phyloP scores from a whole-genome alignment of 2,888 invertebrate species.

The Caradrina kadenii region DNA sequence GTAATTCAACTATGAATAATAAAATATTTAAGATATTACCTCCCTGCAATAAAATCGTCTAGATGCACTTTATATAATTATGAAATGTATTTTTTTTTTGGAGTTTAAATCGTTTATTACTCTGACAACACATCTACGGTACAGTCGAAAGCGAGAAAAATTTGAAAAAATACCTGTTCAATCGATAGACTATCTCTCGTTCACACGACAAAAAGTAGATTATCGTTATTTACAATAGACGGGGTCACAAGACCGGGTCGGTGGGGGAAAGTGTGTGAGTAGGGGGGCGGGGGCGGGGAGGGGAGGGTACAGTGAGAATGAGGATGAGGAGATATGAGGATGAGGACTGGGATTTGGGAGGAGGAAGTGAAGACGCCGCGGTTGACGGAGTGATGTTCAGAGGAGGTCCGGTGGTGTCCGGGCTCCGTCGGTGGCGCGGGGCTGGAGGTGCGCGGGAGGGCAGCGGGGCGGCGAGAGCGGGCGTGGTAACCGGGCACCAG shows the following conservation, averaged over 20 bases:
- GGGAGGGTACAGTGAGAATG: conserved; percentile 61
- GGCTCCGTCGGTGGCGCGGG: conserved; percentile 66
- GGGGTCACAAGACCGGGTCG: conserved; percentile 72
- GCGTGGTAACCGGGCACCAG: conserved; percentile 48
- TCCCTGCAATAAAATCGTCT: conserved; percentile 89
- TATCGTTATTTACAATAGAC: conserved; percentile 90
- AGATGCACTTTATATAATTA: conserved; percentile 88
- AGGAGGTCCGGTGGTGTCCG: conserved; percentile 68
- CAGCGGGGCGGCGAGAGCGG: conserved; percentile 64
- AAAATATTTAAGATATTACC: conserved; percentile 89
- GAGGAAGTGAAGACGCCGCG: conserved; percentile 77
- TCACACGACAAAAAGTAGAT: conserved; percentile 90
- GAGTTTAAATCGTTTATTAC: conserved; percentile 87
- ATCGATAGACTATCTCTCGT: conserved; percentile 89
- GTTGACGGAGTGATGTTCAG: conserved; percentile 79
- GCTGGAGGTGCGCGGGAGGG: conserved; percentile 63
- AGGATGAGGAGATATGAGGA: conserved; percentile 63
- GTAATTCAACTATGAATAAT: conserved; percentile 88
- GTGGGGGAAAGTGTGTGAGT: conserved; percentile 59
- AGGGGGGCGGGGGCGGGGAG: conserved; percentile 18
- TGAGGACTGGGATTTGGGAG: conserved; percentile 50
- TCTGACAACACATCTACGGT: conserved; percentile 90
- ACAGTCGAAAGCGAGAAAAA: conserved; percentile 90
- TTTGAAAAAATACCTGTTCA: conserved; percentile 90
- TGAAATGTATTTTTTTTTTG: conserved; percentile 87